Evolutionary conservation across 2,113 vertebrate genomes (phyloP), one percentile per base, ranked within the genome.

Genomic region (Cepphus grylle): DNA sequence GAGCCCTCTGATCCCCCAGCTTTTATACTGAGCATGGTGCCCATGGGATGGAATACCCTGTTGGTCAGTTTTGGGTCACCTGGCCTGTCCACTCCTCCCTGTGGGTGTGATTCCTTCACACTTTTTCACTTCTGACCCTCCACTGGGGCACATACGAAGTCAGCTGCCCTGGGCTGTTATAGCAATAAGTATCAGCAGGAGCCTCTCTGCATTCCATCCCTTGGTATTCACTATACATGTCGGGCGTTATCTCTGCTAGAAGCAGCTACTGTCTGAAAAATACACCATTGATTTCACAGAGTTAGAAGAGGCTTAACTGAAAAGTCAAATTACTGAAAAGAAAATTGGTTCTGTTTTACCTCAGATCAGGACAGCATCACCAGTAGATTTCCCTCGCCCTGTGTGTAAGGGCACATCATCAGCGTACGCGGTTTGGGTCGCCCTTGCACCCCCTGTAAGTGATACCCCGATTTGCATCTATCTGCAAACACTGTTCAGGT

Each of bases 391-490:
- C 21, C n/a, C 58, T 47, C 40, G 36, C 17, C 26, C 43, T 40
- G 15, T 23, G 63, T 36, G 29, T 6, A 6, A 38, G 42, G 50
- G 7, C 5, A 23, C 3, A 12, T 15, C 30, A 8, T 11, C 12
- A 26, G 12, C 4, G 30, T 1, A 10, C 0, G 0, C 2, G 13
- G 59, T 56, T 26, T 18, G 7, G 9, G 20, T n/a, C 2, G 3
- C 59, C 56, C n/a, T 53, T 16, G 34, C 71, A 77, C 4, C 4
- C 36, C 12, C 49, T 27, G 34, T 16, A 40, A 40, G 52, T 3
- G 22, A 25, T 23, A 34, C 40, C 43, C 20, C 6, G 1, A 2
- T 12, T 18, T 55, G 26, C 49, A 29, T 29, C 65, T 25, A 8
- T 20, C 36, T 90, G 36, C 52, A 53, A 85, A 49, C 42, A 3